A percentile compares a stretch with the other conserved stretches of the same genome.
Evolutionary conservation across 2,797 vertebrate species (phyloP).

Genomic region (Ptychadena robeensis): DNA sequence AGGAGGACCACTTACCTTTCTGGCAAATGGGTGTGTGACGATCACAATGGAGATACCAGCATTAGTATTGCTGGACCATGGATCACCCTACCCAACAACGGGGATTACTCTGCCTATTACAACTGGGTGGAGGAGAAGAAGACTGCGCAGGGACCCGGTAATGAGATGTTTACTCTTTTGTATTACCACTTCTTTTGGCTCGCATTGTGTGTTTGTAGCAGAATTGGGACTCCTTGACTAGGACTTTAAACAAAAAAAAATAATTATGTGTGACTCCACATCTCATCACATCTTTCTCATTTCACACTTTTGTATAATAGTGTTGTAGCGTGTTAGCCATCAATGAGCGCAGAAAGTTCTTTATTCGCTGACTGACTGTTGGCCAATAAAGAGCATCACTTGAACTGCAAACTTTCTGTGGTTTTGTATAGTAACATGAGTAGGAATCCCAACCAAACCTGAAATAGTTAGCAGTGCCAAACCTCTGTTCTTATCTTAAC

Average conservation of each 20-base stretch:
- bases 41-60: constrained; percentile 95
- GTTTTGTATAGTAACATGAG: neutral
- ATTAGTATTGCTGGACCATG: constrained; percentile 91
- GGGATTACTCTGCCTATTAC: constrained; percentile 96
- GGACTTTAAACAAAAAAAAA: too few relatives aligned
- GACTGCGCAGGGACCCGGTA: constrained; percentile 89
- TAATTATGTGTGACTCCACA: too few relatives aligned
- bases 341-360: too few relatives aligned
- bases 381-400: too few relatives aligned
- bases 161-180: neutral
- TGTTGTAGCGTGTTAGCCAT: too few relatives aligned
- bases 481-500: too few relatives aligned
- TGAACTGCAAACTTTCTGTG: too few relatives aligned
- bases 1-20: constrained; percentile 94
- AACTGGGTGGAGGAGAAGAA: constrained; percentile 96
- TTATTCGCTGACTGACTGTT: too few relatives aligned
- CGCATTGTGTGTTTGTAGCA: neutral
- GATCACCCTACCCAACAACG: constrained; percentile 90
- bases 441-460: too few relatives aligned
- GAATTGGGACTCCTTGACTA: neutral
- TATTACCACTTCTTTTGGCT: neutral
- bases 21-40: constrained; percentile 95
- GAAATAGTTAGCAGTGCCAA: too few relatives aligned
- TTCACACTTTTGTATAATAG: too few relatives aligned
- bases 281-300: neutral